Conservation (phyloP, 2,113 vertebrate species). For the Rhizomys pruinosus region DNA sequence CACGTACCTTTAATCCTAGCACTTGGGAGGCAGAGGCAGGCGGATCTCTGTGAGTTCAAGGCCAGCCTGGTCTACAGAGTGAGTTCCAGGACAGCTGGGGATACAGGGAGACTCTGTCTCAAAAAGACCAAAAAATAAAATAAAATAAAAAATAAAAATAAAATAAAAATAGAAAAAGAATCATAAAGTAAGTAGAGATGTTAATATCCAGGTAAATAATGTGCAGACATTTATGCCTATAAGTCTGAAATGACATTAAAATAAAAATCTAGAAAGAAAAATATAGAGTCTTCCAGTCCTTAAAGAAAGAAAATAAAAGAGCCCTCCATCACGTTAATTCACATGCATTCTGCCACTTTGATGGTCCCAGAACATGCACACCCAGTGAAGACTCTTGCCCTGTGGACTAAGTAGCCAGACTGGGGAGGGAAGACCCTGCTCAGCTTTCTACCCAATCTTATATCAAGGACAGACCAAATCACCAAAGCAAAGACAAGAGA, state of each 20-base stretch:
- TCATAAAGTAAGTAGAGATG: background rate
- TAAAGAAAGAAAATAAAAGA: background rate
- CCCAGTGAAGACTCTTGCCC: background rate
- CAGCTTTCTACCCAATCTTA: background rate
- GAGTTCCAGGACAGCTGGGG: no score
- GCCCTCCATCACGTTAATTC: background rate
- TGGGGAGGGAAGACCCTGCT: background rate
- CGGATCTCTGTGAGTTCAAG: no score
- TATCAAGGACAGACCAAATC: background rate
- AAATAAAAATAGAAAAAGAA: no score
- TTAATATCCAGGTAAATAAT: background rate
- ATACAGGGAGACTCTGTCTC: no score
- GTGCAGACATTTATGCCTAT: background rate
- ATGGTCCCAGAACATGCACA: background rate
- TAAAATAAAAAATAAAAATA: no score
- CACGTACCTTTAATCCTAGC: no score
- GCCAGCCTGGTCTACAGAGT: no score
- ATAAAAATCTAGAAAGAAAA: background rate
- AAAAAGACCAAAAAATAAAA: no score
- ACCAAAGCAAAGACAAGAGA: background rate
- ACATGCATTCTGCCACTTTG: background rate
- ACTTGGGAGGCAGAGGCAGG: no score
- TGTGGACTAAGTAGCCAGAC: background rate
- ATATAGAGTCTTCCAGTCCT: background rate
- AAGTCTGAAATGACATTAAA: background rate